Percentiles rank a stretch among this genome's conserved stretches.
Conservation (phyloP, 1,140 invertebrate genomes). For the Aphidius ervi region DNA sequence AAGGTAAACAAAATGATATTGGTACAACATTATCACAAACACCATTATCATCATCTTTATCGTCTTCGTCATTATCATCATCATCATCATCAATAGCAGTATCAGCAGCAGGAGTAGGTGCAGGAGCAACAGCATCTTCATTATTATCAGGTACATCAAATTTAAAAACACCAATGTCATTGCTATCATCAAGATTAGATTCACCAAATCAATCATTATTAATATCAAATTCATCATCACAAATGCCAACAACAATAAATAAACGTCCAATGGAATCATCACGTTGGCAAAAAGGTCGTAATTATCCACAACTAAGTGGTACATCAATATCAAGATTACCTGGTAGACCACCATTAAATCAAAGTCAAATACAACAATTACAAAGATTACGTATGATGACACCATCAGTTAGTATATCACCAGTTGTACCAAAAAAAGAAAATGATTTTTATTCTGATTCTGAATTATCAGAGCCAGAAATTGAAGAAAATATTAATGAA, state of each 20-base stretch:
- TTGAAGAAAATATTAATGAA: conserved; percentile 41
- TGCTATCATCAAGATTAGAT: conserved; percentile 41
- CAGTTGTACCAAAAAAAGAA: conserved; percentile 50
- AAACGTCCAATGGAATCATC: conserved; percentile 39
- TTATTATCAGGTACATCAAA: conserved; percentile 31
- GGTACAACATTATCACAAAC: conserved; percentile 39
- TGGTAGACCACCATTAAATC: conserved; percentile 27
- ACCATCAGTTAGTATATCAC: conserved; percentile 52
- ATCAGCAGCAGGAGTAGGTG: conserved; percentile 27
- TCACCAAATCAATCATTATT: conserved; percentile 27
- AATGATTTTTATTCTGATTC: conserved; percentile 48
- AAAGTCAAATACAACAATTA: conserved; percentile 45
- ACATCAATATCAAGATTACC: conserved; percentile 48
- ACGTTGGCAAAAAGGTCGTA: conserved; percentile 37
- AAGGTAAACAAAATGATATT: conserved; percentile 56
- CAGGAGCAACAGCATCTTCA: conserved; percentile 23
- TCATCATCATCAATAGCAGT: conserved; percentile 40
- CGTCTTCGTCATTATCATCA: conserved; percentile 42
- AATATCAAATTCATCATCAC: conserved; percentile 40
- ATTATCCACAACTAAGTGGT: conserved; percentile 32
- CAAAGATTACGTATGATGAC: conserved; percentile 54
- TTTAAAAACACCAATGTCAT: conserved; percentile 39
- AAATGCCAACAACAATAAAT: background rate
- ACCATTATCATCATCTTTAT: conserved; percentile 29
- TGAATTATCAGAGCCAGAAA: conserved; percentile 45